phyloP scores from a whole-genome alignment of 2,888 invertebrate species.

The Amiota communis region DNA sequence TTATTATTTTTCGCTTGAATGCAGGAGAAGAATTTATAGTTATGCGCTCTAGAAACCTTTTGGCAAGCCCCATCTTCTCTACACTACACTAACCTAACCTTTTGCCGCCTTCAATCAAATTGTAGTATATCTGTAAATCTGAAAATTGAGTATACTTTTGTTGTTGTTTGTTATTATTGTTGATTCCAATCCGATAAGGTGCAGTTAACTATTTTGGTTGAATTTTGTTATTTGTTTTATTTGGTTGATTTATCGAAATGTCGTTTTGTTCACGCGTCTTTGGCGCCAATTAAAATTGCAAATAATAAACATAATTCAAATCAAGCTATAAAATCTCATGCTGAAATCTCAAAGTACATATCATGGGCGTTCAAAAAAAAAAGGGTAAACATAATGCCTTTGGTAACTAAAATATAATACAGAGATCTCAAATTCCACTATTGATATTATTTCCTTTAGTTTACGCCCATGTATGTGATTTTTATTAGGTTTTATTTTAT shows the following conservation, averaged over 20 bases:
- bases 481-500: too few species aligned
- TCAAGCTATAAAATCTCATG: neutral
- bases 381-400: too few species aligned
- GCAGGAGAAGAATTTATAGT: neutral
- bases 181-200: neutral
- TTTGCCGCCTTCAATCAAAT: neutral
- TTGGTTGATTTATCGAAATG: constrained; percentile 3
- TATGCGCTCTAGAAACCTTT: neutral
- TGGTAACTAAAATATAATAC: too few species aligned
- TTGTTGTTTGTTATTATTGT: constrained; percentile 3
- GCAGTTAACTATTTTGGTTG: neutral
- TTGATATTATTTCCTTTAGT: too few species aligned
- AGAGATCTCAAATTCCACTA: too few species aligned
- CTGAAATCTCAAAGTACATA: neutral
- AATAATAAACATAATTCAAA: constrained; percentile 18
- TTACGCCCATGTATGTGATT: too few species aligned
- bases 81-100: neutral
- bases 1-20: constrained; percentile 1
- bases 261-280: constrained; percentile 1
- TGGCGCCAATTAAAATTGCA: constrained; percentile 18
- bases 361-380: too few species aligned
- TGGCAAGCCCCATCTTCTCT: too few species aligned
- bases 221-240: neutral
- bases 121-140: neutral
- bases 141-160: neutral